Base-by-base conservation (phyloP, 2,113 vertebrate genomes). In the Peromyscus californicus region DNA sequence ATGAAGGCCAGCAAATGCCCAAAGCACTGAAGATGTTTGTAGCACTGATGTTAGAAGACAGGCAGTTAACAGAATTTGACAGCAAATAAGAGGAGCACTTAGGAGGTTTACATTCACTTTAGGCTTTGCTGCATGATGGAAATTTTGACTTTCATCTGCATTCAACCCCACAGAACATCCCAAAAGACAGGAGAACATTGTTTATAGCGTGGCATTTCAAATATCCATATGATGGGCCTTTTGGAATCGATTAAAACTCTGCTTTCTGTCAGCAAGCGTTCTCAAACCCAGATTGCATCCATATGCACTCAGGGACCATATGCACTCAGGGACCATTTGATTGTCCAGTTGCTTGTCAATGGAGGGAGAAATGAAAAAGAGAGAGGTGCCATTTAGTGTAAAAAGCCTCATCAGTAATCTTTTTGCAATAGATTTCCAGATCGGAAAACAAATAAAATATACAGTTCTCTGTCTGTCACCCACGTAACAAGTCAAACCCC, bases 181-280 rank as follows among this genome's bases (percentile, higher is more conserved):
- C 80, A 69, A 89, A 93, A 95, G 96, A 94, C 89, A 82, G 86
- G 93, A 63, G 89, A 93, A 63, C 57, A 45, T 89, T 94, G 95
- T 96, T 96, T 96, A 98, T 24, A 85, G 93, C 92, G 51, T 61
- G 92, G 93, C 67, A 91, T 97, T 97, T 97, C 97, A 92, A 96
- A 70, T 57, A 87, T 89, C 90, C 96, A 95, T 80, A 89, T 93
- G 97, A 97, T n/a, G 29, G 96, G 72, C 91, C 98, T 92, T 97
- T 96, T 96, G 98, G 97, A 97, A 98, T 63, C 79, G 88, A 98
- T 97, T 96, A 96, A 93, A 72, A 11, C 85, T 86, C 97, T 96
- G 97, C 85, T 89, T 59, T 97, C 92, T 95, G 85, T 96, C 97
- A 89, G 74, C 85, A 70, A 42, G 91, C 59, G 5, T 86, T 86